Conservation (phyloP, 1,140 invertebrate species). For the Lamellibrachia luymesi region DNA sequence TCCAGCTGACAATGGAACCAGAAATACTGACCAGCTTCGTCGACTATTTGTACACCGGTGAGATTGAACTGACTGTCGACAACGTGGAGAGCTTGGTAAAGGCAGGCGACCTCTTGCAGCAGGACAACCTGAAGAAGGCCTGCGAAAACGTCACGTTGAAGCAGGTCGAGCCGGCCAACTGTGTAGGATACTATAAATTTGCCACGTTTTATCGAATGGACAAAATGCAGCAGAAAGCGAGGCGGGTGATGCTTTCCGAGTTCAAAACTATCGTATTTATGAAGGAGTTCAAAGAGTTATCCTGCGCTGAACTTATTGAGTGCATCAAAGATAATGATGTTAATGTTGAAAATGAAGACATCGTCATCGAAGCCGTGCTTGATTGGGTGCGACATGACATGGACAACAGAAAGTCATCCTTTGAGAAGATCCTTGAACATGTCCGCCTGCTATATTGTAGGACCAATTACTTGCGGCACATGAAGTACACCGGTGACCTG, state of each 20-base stretch:
- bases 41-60: background rate
- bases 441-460: too few relatives aligned
- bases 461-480: too few relatives aligned
- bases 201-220: background rate
- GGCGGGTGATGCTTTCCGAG: background rate
- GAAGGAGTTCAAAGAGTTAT: background rate
- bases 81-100: constrained; percentile 14
- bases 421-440: too few relatives aligned
- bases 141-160: background rate
- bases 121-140: background rate
- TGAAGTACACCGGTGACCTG: too few relatives aligned
- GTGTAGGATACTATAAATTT: background rate
- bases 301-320: background rate
- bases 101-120: background rate
- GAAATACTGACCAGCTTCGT: constrained; percentile 7
- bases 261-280: background rate
- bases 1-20: background rate
- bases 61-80: background rate
- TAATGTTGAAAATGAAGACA: too few relatives aligned
- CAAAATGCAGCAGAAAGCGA: background rate
- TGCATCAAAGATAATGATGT: background rate
- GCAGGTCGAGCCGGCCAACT: background rate
- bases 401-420: too few relatives aligned
- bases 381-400: too few relatives aligned
- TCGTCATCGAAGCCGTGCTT: too few relatives aligned